These are phyloP conservation scores for Coptodon rendalli DNA, from an alignment of 2,113 vertebrate genomes.

Conservation along the genomic window DNA sequence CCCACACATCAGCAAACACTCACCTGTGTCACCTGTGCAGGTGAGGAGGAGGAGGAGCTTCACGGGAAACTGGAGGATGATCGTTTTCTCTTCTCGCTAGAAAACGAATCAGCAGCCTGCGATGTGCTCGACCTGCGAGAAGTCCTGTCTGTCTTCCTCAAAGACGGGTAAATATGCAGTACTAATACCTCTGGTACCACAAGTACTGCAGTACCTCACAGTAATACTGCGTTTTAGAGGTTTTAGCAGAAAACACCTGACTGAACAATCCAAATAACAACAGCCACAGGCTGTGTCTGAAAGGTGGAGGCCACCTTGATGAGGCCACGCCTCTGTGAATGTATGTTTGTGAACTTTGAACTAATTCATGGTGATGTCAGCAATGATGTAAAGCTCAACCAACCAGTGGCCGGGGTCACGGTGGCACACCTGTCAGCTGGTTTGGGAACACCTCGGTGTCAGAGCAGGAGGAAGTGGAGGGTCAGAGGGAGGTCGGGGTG, in stretches of 20 bases:
- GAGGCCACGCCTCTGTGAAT: neutral
- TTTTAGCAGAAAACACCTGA: neutral
- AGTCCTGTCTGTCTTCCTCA: constrained; percentile 62
- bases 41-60: constrained; percentile 68
- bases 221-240: neutral
- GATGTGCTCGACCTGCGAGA: constrained; percentile 74
- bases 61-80: constrained; percentile 76
- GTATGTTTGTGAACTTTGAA: neutral
- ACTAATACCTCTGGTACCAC: neutral
- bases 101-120: constrained; percentile 69
- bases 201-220: neutral
- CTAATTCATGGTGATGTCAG: neutral
- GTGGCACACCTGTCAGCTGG: neutral
- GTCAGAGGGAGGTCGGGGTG: neutral
- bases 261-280: too few species aligned
- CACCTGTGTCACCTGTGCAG: neutral
- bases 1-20: neutral
- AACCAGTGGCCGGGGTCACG: neutral
- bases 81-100: constrained; percentile 72
- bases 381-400: neutral
- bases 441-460: neutral
- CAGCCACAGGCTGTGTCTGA: neutral
- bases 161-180: constrained; percentile 14
- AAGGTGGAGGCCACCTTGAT: neutral
- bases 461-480: neutral